Conservation (phyloP, 1,140 invertebrate genomes). For the Neotoxoptera formosana region DNA sequence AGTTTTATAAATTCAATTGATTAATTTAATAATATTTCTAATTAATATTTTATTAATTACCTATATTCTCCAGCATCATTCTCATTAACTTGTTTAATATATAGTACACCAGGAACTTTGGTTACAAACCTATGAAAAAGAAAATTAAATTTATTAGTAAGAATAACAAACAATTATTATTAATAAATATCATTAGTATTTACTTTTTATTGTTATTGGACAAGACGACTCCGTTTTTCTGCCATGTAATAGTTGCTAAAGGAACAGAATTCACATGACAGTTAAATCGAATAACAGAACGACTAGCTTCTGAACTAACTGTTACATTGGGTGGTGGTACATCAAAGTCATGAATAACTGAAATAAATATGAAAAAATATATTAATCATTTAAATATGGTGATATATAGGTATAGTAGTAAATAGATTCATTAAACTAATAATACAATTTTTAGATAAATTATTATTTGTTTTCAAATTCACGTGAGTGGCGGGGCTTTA, state of each 20-base stretch:
- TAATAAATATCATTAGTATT: background rate
- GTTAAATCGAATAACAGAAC: conserved; percentile 54
- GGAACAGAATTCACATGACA: conserved; percentile 61
- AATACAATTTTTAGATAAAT: background rate
- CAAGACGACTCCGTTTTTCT: conserved; percentile 59
- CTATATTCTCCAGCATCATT: conserved; percentile 60
- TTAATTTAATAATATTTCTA: background rate
- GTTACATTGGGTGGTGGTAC: background rate
- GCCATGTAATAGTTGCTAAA: conserved; percentile 59
- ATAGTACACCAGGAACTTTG: conserved; percentile 59
- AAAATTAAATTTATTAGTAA: background rate
- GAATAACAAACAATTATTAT: background rate
- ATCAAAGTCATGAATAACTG: conserved; percentile 26
- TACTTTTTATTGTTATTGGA: conserved; percentile 59
- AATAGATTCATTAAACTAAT: background rate
- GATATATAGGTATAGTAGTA: background rate
- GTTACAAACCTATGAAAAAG: conserved; percentile 59
- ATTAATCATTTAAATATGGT: background rate
- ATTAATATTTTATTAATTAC: conserved; percentile 55
- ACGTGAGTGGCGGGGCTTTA: no score
- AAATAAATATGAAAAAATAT: background rate
- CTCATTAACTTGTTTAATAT: conserved; percentile 59
- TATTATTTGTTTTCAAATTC: background rate
- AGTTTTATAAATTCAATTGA: background rate
- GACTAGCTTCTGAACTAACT: conserved; percentile 44